A percentile compares a stretch with the other conserved stretches of the same genome.
phyloP scores from a whole-genome alignment of 2,888 invertebrate genomes.

The Dynastes hyllus region DNA sequence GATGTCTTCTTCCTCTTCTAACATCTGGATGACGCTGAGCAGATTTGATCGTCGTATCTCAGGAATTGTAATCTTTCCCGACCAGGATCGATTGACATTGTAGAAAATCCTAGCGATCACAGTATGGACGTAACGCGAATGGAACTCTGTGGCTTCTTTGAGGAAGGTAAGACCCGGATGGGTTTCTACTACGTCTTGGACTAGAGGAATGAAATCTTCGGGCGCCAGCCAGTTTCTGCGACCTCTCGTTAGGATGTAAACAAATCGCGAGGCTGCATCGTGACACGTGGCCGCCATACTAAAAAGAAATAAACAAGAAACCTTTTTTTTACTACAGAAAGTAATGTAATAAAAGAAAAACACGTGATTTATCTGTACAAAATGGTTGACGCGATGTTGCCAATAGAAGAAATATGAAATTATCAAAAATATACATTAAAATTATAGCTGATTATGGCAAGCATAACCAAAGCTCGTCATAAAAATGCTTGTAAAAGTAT shows the following conservation, averaged over 20 bases:
- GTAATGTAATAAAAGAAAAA: too few species aligned
- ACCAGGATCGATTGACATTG: constrained; percentile 98
- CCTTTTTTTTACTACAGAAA: too few species aligned
- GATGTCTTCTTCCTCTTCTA: constrained; percentile 98
- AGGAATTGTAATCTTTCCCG: constrained; percentile 88
- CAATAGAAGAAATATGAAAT: too few species aligned
- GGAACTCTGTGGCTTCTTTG: constrained; percentile 98
- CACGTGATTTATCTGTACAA: too few species aligned
- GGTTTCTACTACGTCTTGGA: constrained; percentile 98
- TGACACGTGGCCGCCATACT: constrained; percentile 89
- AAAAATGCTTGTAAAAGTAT: too few species aligned
- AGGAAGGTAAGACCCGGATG: constrained; percentile 98
- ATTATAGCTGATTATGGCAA: too few species aligned
- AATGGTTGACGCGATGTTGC: too few species aligned
- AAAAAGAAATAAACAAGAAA: constrained; percentile 61
- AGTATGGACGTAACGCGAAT: constrained; percentile 98
- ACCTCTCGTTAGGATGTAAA: constrained; percentile 87
- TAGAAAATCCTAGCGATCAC: constrained; percentile 99
- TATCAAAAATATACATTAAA: too few species aligned
- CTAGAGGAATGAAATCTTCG: constrained; percentile 94
- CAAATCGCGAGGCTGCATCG: constrained; percentile 91
- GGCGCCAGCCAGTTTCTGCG: constrained; percentile 81
- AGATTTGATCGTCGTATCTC: constrained; percentile 95
- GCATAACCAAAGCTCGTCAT: too few species aligned
- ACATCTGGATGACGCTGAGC: constrained; percentile 84